Evolutionary conservation across 2,113 vertebrate genomes (phyloP).

Genomic region (Strix uralensis): DNA sequence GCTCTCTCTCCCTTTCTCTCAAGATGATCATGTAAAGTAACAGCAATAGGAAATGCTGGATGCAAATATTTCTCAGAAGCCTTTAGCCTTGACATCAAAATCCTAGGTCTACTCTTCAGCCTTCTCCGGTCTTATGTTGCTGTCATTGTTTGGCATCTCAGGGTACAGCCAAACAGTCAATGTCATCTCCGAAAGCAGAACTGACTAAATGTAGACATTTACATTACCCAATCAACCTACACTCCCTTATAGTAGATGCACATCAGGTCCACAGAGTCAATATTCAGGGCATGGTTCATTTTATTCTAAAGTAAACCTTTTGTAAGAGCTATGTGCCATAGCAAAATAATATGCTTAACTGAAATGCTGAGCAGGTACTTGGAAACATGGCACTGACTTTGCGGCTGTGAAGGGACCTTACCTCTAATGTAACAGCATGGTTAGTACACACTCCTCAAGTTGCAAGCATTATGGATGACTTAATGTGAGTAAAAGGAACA

Average conservation of each 20-base stretch:
- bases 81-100: neutral
- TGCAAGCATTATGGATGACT: accelerated
- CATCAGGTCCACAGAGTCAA: neutral
- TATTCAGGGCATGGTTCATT: neutral
- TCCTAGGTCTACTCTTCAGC: neutral
- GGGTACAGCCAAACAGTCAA: neutral
- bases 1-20: neutral
- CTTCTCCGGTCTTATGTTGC: neutral
- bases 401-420: neutral
- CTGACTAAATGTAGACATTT: neutral
- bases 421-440: neutral
- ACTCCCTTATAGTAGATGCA: neutral
- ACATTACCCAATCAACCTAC: neutral
- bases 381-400: neutral
- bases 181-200: neutral
- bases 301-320: neutral
- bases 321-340: neutral
- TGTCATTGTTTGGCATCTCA: neutral
- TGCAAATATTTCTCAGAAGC: neutral
- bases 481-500: accelerated
- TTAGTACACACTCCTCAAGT: neutral
- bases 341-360: neutral
- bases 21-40: neutral
- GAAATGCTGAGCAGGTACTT: neutral
- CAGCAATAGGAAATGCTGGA: neutral